Percentiles rank a stretch among this genome's conserved stretches.
phyloP scores from a whole-genome alignment of 2,113 vertebrate genomes.

The Cyprinodon tularosa region DNA sequence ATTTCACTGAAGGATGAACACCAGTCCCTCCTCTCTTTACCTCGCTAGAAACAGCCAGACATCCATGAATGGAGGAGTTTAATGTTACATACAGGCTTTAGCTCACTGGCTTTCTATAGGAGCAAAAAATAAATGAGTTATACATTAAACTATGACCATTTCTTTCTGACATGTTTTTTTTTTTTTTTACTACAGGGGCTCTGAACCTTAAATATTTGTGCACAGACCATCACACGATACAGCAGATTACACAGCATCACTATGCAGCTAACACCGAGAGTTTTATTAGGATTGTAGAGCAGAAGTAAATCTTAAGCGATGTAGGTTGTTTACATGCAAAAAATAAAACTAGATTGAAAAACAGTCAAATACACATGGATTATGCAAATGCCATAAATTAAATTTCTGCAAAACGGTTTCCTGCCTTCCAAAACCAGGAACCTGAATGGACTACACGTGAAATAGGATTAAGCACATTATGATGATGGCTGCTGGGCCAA shows the following conservation, averaged over 20 bases:
- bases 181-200: too few species aligned
- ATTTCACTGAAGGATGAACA: conserved; percentile 52
- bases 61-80: conserved; percentile 15
- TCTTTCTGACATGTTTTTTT: too few species aligned
- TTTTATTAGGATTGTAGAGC: too few species aligned
- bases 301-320: too few species aligned
- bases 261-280: too few species aligned
- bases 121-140: background rate
- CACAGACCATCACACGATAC: too few species aligned
- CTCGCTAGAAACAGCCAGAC: conserved; percentile 12
- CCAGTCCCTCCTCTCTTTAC: conserved; percentile 19
- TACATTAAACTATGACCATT: too few species aligned
- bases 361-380: background rate
- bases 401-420: too few species aligned
- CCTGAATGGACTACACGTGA: too few species aligned
- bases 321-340: background rate
- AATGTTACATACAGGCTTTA: conserved; percentile 4
- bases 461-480: background rate
- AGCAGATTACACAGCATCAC: too few species aligned
- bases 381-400: background rate
- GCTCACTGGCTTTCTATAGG: background rate
- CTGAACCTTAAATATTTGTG: too few species aligned
- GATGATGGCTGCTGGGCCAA: background rate
- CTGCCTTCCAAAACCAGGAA: too few species aligned
- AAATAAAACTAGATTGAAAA: background rate